Base-by-base conservation (phyloP, 2,888 invertebrate species). In the Horisme vitalbata region DNA sequence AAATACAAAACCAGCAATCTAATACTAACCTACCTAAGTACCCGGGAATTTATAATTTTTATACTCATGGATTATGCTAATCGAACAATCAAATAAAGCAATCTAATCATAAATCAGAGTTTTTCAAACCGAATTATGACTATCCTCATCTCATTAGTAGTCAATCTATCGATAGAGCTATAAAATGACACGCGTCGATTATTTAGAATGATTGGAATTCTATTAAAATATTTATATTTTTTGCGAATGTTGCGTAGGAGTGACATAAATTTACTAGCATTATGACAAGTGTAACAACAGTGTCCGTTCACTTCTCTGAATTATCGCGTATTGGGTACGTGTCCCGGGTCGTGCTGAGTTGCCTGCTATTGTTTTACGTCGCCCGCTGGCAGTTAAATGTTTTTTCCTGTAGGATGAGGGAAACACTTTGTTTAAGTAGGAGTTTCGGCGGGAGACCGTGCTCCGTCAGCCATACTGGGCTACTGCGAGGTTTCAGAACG, bases 401-500 rank as follows among this genome's bases (percentile, higher is more conserved):
- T 55, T 47, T 46, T 53, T 38, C 48, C 28, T n/a, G 45, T 45
- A 32, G 32, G 54, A 63, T 61, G 61, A 65, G 49, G 50, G 44
- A 37, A 20, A 13, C 43, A 12, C 48, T 55, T 63, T 72, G 75
- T 74, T 75, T 75, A 72, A 68, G 76, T 70, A 71, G 75, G 71
- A 43, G 61, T 55, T 55, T 55, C 61, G 55, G 55, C 51, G 55
- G 53, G 50, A 54, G 52, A 47, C 45, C 51, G 64, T 59, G 69
- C 79, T 81, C 77, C 73, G 79, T 79, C 83, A 75, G 71, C 59
- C 58, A 62, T 57, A 71, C 64, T 73, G 73, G 63, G 83, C 85
- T 85, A 84, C 85, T 78, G 85, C 78, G 78, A 74, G 85, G 85
- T 81, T 72, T 57, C 24, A 20, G 39, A 43, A 39, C 47, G 26